phyloP scores from a whole-genome alignment of 2,113 vertebrate genomes.

The Taxidea taxus region DNA sequence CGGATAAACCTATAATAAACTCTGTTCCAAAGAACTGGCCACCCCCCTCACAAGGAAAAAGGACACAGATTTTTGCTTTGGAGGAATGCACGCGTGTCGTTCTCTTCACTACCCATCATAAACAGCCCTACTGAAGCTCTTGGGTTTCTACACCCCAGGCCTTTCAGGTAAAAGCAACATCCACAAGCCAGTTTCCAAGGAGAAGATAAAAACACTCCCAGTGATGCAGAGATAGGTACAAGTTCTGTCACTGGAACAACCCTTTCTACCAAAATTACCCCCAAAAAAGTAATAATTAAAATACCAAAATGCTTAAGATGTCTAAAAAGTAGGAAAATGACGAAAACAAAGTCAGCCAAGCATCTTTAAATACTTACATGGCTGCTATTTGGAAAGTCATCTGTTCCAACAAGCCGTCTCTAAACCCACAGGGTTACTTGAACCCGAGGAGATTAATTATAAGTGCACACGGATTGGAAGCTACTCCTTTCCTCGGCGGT shows the following conservation, averaged over 20 bases:
- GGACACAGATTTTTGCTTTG: fast-evolving
- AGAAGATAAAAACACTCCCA: not conserved
- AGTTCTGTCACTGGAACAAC: not conserved
- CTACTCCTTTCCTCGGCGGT: conserved; percentile 50
- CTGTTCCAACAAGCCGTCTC: conserved; percentile 75
- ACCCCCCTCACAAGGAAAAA: not conserved
- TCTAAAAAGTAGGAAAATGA: conserved; percentile 27
- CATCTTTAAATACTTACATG: conserved; percentile 73
- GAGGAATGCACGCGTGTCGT: fast-evolving
- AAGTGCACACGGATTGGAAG: conserved; percentile 32
- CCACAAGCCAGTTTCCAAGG: not conserved
- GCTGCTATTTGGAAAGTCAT: conserved; percentile 72
- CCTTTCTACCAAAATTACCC: not conserved
- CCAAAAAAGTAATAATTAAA: conserved; percentile 61
- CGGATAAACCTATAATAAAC: not conserved
- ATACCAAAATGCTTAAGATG: not conserved
- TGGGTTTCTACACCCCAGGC: not conserved
- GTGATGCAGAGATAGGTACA: fast-evolving
- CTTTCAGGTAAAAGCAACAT: not conserved
- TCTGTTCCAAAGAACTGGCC: not conserved
- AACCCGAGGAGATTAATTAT: conserved; percentile 80
- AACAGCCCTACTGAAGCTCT: not conserved
- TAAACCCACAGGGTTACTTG: conserved; percentile 71
- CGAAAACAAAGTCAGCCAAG: conserved; percentile 45
- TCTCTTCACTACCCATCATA: not conserved